A percentile compares a stretch with the other conserved stretches of the same genome.
Evolutionary conservation across 37 sponge, comb jelly and placozoan species (phyloP).

Genomic region (Geodia barretti): DNA sequence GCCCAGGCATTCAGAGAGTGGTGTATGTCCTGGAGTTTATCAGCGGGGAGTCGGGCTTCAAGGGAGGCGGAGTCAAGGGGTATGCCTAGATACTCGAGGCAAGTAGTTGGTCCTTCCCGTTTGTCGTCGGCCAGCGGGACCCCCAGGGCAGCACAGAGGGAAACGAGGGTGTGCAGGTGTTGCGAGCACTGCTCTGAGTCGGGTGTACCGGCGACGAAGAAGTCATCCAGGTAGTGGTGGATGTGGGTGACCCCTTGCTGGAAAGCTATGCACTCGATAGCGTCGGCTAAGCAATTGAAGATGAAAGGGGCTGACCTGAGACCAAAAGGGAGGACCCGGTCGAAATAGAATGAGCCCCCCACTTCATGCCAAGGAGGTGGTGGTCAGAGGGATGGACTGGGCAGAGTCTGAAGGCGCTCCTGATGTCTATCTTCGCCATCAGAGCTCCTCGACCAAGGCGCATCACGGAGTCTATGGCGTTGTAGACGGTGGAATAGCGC

Average conservation of each 20-base stretch:
- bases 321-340: slow-evolving; percentile 13
- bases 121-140: too few species aligned
- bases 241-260: not conserved
- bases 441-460: not conserved
- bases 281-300: slow-evolving; percentile 14
- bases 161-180: too few species aligned
- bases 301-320: slow-evolving; percentile 16
- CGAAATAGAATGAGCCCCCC: not conserved
- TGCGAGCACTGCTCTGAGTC: too few species aligned
- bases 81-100: too few species aligned
- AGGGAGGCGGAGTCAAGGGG: too few species aligned
- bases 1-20: too few species aligned
- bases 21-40: too few species aligned
- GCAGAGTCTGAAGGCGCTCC: slow-evolving; percentile 15
- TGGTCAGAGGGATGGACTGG: not conserved
- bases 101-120: too few species aligned
- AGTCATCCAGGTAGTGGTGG: slow-evolving; percentile 10
- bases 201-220: too few species aligned
- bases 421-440: slow-evolving; percentile 7
- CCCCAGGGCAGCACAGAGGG: too few species aligned
- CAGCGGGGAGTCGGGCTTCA: too few species aligned
- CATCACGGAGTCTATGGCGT: not conserved
- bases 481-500: not conserved
- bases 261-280: not conserved
- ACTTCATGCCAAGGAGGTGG: slow-evolving; percentile 18